Conservation (phyloP, 1,140 invertebrate species). For the Anastrepha obliqua region DNA sequence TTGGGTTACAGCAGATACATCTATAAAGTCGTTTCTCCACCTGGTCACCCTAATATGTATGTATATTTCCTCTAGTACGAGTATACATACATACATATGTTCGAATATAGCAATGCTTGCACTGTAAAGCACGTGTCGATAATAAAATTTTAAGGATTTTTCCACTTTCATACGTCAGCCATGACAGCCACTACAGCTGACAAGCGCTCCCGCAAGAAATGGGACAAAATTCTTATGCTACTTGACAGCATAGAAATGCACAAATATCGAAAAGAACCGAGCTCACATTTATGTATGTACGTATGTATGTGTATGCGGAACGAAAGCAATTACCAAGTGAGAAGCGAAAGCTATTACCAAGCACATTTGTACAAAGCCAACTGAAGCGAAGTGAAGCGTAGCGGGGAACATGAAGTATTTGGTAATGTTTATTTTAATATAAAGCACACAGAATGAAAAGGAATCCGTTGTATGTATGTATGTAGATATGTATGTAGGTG, state of each 20-base stretch:
- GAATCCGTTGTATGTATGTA: not conserved
- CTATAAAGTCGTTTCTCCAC: too few relatives aligned
- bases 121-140: conserved; percentile 39
- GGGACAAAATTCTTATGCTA: not conserved
- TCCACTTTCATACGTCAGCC: conserved; percentile 25
- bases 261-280: not conserved
- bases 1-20: too few relatives aligned
- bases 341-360: conserved; percentile 26
- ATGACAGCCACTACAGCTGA: not conserved
- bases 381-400: not conserved
- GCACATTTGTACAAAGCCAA: conserved; percentile 31
- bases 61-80: too few relatives aligned
- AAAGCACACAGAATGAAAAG: conserved; percentile 14
- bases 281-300: not conserved
- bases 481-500: too few relatives aligned
- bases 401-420: not conserved
- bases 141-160: conserved; percentile 49
- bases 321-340: conserved; percentile 33
- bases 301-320: not conserved
- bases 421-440: conserved; percentile 30
- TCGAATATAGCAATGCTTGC: not conserved
- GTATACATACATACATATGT: too few relatives aligned
- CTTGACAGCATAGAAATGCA: conserved; percentile 26
- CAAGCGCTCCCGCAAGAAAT: conserved; percentile 21
- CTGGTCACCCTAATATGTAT: too few relatives aligned